phyloP scores from a whole-genome alignment of 35 echinoderm and acorn worm genomes.

The Hemicentrotus pulcherrimus region DNA sequence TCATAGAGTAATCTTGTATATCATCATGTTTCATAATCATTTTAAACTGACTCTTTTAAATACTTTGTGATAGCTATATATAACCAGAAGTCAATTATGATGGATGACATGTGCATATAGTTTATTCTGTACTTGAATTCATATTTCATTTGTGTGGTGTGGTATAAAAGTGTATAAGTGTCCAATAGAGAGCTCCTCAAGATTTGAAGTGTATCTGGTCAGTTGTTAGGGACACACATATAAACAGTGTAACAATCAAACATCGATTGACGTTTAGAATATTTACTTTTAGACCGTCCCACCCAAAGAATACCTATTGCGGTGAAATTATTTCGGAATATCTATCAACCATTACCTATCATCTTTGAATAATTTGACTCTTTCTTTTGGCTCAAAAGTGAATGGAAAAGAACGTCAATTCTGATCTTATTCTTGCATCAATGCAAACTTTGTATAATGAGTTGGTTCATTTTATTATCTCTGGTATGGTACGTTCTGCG shows the following conservation, averaged over 20 bases:
- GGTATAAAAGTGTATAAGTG: background rate
- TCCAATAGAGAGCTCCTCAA: background rate
- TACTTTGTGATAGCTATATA: background rate
- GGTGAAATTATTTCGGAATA: background rate
- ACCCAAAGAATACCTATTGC: background rate
- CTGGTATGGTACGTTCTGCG: background rate
- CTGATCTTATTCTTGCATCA: background rate
- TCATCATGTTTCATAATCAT: too few relatives aligned
- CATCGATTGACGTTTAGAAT: background rate
- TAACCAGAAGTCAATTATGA: constrained; percentile 13
- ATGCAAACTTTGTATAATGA: background rate
- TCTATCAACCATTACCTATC: background rate
- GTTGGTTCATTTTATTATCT: background rate
- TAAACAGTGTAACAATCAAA: background rate
- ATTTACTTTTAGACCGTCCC: background rate
- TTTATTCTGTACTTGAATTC: background rate
- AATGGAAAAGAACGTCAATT: background rate
- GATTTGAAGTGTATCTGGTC: background rate
- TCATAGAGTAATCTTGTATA: too few relatives aligned
- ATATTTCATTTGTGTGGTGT: background rate
- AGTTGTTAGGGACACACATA: background rate
- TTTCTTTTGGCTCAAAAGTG: background rate
- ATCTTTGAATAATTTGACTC: background rate
- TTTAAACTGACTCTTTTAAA: too few relatives aligned
- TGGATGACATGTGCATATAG: background rate